These are phyloP conservation scores for Nezara viridula DNA, from an alignment of 2,888 invertebrate species.

Conservation along the genomic window DNA sequence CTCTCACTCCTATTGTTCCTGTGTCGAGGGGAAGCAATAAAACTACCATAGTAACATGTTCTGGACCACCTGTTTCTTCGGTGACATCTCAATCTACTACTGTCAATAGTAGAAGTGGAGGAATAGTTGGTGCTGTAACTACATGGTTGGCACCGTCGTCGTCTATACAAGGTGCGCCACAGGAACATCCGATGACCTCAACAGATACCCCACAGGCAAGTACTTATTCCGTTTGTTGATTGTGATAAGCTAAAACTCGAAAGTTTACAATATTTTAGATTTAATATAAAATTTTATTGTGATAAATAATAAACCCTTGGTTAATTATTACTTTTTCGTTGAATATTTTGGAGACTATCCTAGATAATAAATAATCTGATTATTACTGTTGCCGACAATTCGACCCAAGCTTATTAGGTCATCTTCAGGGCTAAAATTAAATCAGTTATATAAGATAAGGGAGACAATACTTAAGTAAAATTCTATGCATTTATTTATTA, in stretches of 20 bases:
- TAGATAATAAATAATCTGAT: too few relatives aligned
- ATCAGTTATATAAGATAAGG: too few relatives aligned
- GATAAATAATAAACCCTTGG: too few relatives aligned
- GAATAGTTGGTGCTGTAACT: conserved; percentile 71
- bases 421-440: too few relatives aligned
- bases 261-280: too few relatives aligned
- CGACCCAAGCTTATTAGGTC: too few relatives aligned
- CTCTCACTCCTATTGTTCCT: conserved; percentile 59
- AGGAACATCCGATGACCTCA: neutral
- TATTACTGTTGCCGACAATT: too few relatives aligned
- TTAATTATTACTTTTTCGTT: too few relatives aligned
- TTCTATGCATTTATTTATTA: too few relatives aligned
- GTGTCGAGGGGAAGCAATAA: neutral
- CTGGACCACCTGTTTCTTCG: neutral
- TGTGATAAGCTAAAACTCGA: neutral
- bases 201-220: conserved; percentile 17
- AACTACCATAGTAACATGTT: neutral
- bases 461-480: too few relatives aligned
- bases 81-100: conserved; percentile 9
- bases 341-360: too few relatives aligned
- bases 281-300: too few relatives aligned
- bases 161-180: conserved; percentile 69
- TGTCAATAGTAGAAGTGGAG: conserved; percentile 61
- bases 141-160: conserved; percentile 72
- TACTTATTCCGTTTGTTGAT: neutral